phyloP scores from a whole-genome alignment of 2,888 invertebrate species.

The Habrosyne pyritoides region DNA sequence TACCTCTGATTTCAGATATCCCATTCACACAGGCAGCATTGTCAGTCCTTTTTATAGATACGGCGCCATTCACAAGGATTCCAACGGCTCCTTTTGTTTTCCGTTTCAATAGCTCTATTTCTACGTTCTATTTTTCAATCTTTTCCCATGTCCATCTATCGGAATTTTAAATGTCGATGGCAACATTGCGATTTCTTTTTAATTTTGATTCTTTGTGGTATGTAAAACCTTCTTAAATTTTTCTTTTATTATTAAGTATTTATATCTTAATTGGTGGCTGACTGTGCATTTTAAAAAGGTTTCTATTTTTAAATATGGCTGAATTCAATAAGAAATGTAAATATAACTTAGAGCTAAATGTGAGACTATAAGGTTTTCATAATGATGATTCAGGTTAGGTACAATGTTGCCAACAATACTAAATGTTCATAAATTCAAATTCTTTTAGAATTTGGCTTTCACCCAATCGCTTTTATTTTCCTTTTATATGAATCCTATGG shows the following conservation, averaged over 20 bases:
- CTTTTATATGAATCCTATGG: slow-evolving; percentile 36
- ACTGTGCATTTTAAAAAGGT: no score
- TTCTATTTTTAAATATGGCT: not conserved
- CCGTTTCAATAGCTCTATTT: slow-evolving; percentile 47
- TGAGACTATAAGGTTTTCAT: not conserved
- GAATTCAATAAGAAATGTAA: no score
- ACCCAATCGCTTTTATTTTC: slow-evolving; percentile 41
- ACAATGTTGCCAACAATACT: slow-evolving; percentile 1
- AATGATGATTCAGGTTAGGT: not conserved
- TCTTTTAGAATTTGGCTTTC: slow-evolving; percentile 26
- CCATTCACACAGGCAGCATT: slow-evolving; percentile 48
- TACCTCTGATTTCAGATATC: slow-evolving; percentile 48
- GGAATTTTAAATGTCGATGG: slow-evolving; percentile 51
- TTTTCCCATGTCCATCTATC: slow-evolving; percentile 42
- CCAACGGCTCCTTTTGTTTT: slow-evolving; percentile 54
- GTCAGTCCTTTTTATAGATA: slow-evolving; percentile 50
- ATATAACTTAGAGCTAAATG: not conserved
- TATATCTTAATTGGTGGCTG: no score
- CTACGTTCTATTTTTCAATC: slow-evolving; percentile 41
- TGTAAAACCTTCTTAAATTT: no score
- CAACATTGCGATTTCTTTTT: slow-evolving; percentile 26
- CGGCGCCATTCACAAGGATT: slow-evolving; percentile 51
- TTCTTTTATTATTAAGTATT: no score
- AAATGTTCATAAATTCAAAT: not conserved
- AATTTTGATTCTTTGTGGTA: slow-evolving; percentile 5